These are phyloP conservation scores for Amphiprion clarkii DNA, from an alignment of 2,797 vertebrate genomes.

Conservation along the genomic window DNA sequence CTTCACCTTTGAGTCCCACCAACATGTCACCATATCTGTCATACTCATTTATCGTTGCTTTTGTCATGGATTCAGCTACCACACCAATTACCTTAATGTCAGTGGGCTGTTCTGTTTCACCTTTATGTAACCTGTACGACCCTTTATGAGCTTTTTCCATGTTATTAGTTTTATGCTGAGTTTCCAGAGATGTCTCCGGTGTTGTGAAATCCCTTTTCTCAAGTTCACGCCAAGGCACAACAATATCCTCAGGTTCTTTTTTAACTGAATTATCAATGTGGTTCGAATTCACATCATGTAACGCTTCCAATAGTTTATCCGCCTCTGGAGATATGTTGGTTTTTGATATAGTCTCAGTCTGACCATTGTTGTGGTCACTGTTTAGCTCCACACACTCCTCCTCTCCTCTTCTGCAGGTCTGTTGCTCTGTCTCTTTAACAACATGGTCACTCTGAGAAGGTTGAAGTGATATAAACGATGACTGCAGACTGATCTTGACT, in stretches of 20 bases:
- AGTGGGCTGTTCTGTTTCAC: slow-evolving; percentile 15
- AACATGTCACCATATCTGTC: neutral
- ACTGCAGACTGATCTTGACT: neutral
- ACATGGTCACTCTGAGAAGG: slow-evolving; percentile 9
- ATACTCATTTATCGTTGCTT: neutral
- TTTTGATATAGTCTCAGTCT: slow-evolving; percentile 11
- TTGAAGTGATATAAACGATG: neutral
- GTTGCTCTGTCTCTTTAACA: slow-evolving; percentile 18
- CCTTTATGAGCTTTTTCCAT: slow-evolving; percentile 23
- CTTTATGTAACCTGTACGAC: neutral
- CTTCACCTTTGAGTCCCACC: slow-evolving; percentile 13
- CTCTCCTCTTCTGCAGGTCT: neutral
- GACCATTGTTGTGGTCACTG: neutral
- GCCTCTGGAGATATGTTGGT: slow-evolving; percentile 10
- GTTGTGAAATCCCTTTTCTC: slow-evolving; percentile 7
- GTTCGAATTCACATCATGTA: neutral
- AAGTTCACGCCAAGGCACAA: slow-evolving; percentile 13
- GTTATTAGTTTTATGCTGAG: slow-evolving; percentile 25
- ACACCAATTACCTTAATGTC: slow-evolving; percentile 9
- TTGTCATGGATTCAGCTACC: slow-evolving; percentile 2
- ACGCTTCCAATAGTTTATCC: neutral
- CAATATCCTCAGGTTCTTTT: neutral
- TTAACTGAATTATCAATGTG: neutral
- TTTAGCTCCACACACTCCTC: slow-evolving; percentile 11
- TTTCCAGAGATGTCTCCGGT: slow-evolving; percentile 35